These are phyloP conservation scores for Sternarchorhynchus goeldii DNA, from an alignment of 2,797 vertebrate species.

Conservation along the genomic window DNA sequence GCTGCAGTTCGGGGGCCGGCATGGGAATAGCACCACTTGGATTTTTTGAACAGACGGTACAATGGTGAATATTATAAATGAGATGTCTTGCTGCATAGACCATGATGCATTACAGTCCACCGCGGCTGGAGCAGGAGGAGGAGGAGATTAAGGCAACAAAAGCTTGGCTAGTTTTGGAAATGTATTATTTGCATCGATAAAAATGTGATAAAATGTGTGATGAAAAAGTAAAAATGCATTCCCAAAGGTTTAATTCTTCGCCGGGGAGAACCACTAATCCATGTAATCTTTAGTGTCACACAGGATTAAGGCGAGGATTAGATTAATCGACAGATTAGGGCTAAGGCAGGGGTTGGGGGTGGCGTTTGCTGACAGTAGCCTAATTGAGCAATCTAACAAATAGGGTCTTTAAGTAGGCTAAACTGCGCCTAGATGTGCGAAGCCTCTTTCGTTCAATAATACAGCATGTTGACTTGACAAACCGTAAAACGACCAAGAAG, in stretches of 20 bases:
- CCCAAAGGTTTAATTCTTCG: slow-evolving; percentile 33
- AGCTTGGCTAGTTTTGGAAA: background rate
- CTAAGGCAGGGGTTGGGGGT: slow-evolving; percentile 19
- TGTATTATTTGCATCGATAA: background rate
- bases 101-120: slow-evolving; percentile 67
- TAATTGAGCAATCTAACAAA: slow-evolving; percentile 54
- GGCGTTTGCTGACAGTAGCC: slow-evolving; percentile 56
- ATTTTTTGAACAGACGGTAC: slow-evolving; percentile 75
- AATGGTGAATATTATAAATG: slow-evolving; percentile 89
- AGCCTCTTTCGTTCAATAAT: slow-evolving; percentile 10
- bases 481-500: background rate
- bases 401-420: slow-evolving; percentile 1
- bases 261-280: slow-evolving; percentile 66
- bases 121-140: slow-evolving; percentile 16
- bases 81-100: slow-evolving; percentile 84
- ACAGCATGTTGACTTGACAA: background rate
- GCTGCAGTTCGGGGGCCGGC: slow-evolving; percentile 72
- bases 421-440: background rate
- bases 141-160: slow-evolving; percentile 4
- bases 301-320: slow-evolving; percentile 70
- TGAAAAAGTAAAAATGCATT: slow-evolving; percentile 27
- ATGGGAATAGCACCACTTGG: slow-evolving; percentile 97
- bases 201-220: background rate
- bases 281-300: slow-evolving; percentile 67
- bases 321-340: slow-evolving; percentile 64